Conservation (phyloP, 2,888 invertebrate genomes). For the Cetonia aurata region DNA sequence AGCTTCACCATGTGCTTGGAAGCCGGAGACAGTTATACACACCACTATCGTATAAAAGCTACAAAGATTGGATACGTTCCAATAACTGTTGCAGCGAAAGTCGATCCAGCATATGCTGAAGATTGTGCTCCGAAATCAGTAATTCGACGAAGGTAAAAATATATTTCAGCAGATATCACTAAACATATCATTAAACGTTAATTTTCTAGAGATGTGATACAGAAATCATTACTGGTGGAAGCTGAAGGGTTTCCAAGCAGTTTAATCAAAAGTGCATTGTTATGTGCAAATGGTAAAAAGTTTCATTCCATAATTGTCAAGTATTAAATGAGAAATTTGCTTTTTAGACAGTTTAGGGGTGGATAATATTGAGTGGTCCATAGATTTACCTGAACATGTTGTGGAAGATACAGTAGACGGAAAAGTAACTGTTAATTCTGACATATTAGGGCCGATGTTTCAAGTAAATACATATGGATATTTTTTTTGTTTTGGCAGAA, state of each 20-base stretch:
- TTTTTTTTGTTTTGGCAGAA: background rate
- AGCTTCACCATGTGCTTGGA: slow-evolving; percentile 60
- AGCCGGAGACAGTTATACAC: slow-evolving; percentile 58
- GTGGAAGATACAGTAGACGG: slow-evolving; percentile 76
- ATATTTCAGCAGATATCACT: background rate
- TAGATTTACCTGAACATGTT: slow-evolving; percentile 68
- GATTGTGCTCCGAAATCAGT: slow-evolving; percentile 61
- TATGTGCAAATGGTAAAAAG: slow-evolving; percentile 72
- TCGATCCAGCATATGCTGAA: slow-evolving; percentile 65
- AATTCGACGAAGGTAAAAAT: slow-evolving; percentile 64
- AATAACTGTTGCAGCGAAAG: slow-evolving; percentile 68
- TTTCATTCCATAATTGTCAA: background rate
- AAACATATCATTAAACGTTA: background rate
- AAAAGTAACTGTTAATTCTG: slow-evolving; percentile 74
- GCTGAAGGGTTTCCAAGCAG: slow-evolving; percentile 80
- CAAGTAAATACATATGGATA: slow-evolving; percentile 60
- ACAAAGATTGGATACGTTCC: slow-evolving; percentile 63
- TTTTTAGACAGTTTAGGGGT: too few species aligned
- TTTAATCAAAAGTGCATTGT: slow-evolving; percentile 74
- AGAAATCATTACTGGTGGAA: slow-evolving; percentile 75
- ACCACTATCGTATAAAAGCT: slow-evolving; percentile 60
- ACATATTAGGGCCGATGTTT: slow-evolving; percentile 75
- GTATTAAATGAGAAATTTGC: background rate
- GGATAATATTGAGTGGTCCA: slow-evolving; percentile 64
- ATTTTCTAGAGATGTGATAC: slow-evolving; percentile 69